Base-by-base conservation (phyloP, 2,888 invertebrate genomes). In the Petrophora chlorosata region DNA sequence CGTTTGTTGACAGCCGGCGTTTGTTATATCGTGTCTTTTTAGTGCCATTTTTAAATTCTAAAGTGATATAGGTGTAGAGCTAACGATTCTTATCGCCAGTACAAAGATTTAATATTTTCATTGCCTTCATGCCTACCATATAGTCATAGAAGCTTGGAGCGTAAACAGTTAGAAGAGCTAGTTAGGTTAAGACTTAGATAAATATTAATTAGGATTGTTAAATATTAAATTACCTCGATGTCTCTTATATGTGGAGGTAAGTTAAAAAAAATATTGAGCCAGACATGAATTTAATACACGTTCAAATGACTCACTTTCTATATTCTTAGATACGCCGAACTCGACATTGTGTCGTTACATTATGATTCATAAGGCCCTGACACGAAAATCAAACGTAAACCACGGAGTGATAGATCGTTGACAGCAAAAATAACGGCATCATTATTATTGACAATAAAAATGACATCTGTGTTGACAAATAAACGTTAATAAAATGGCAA, bases 201-300 rank as follows among this genome's bases (percentile, higher is more conserved):
- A 67, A 59, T 63, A 57, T 63, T 59, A 61, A 66, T 67, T 64
- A 52, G 64, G 63, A 69, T 61, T 56, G 61, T 69, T 72, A 59
- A 62, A 72, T 67, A 73, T 62, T 65, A 59, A 60, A 65, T 56
- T 63, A 69, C 66, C 73, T 64, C 70, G 65, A 90, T 90, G 89
- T 87, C 89, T 77, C 73, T 90, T 15, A 81, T 90, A 61, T 88
- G 88, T 68, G 86, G 89, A 85, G 89, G 89, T 90, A 72, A 89
- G 89, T 86, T 29, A 22, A 5, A 63, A 52, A 14, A 58, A 42
- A 46, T 42, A 15, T 23, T 32, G 39, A 35, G 36, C 36, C 47
- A 55, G 38, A 46, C 26, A 49, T 58, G 55, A 55, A 45, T 65
- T 55, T 40, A 12, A 45, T 63, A 60, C 61, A 58, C 61, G 63